Evolutionary conservation across 53 echinoderm and acorn worm genomes (phyloP).

Genomic region (Temnopleurus reevesii): DNA sequence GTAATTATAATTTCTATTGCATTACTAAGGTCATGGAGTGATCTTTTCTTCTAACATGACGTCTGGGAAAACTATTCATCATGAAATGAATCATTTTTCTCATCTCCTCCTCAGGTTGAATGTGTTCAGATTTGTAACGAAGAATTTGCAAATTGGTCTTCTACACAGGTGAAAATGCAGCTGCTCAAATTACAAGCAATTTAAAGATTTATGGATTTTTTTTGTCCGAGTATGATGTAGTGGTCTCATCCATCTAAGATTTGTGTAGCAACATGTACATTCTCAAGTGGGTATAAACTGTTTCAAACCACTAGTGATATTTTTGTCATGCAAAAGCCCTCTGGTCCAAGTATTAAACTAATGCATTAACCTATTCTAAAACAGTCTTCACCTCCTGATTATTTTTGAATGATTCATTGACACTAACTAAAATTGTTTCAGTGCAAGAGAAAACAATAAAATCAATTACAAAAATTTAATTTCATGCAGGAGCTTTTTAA

Average conservation of each 20-base stretch:
- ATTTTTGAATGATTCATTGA: no score
- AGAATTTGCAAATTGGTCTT: not conserved
- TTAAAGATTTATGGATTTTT: not conserved
- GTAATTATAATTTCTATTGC: not conserved
- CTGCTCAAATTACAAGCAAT: not conserved
- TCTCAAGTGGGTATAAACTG: no score
- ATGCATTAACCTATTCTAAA: no score
- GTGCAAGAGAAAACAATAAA: no score
- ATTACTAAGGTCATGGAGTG: no score
- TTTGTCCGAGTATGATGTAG: not conserved
- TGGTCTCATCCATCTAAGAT: not conserved
- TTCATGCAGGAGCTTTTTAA: no score
- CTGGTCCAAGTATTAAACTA: no score
- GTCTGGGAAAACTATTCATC: not conserved
- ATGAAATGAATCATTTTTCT: not conserved
- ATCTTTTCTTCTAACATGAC: not conserved
- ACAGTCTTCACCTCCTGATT: no score
- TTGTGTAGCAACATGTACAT: not conserved
- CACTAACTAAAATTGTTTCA: no score
- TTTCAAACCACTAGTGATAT: no score
- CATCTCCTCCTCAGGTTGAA: not conserved
- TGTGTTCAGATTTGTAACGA: not conserved
- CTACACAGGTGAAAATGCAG: not conserved
- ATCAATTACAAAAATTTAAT: no score
- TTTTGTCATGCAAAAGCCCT: no score